Conservation (phyloP, 2,888 invertebrate species). For the Netelia melanura region DNA sequence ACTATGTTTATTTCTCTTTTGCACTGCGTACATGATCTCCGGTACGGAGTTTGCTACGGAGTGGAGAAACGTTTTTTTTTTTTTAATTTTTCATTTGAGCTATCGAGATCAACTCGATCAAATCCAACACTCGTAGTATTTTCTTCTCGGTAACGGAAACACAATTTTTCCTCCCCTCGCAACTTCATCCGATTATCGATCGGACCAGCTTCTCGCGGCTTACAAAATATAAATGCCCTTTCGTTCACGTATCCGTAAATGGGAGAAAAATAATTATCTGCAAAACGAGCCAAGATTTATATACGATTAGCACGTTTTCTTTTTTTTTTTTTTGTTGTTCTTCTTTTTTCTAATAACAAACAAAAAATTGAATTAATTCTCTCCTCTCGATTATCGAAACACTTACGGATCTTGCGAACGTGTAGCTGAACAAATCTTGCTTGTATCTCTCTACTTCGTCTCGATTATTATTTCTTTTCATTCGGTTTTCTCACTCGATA, state of each 20-base stretch:
- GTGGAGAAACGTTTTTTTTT: slow-evolving; percentile 30
- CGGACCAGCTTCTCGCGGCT: slow-evolving; percentile 26
- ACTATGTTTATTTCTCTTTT: slow-evolving; percentile 2
- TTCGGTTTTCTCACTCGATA: slow-evolving; percentile 36
- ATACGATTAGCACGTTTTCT: background rate
- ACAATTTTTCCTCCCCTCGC: slow-evolving; percentile 5
- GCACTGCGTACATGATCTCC: slow-evolving; percentile 14
- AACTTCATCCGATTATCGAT: slow-evolving; percentile 27
- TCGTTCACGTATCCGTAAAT: slow-evolving; percentile 29
- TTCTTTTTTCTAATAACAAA: slow-evolving; percentile 3
- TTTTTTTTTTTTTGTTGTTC: background rate
- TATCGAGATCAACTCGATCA: slow-evolving; percentile 65
- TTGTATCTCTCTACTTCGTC: slow-evolving; percentile 16
- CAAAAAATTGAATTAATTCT: background rate
- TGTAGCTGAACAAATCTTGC: slow-evolving; percentile 6
- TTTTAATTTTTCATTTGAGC: slow-evolving; percentile 53
- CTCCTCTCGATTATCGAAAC: background rate
- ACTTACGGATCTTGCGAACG: slow-evolving; percentile 26
- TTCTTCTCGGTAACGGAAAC: slow-evolving; percentile 7
- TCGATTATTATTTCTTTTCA: background rate
- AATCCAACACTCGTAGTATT: slow-evolving; percentile 42
- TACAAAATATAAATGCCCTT: slow-evolving; percentile 48
- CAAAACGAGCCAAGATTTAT: background rate
- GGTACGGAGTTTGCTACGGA: slow-evolving; percentile 35
- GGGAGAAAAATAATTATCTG: slow-evolving; percentile 9